Evolutionary conservation across 2,888 invertebrate genomes (phyloP), one percentile per base, ranked within the genome.

Genomic region (Psococerastis gibbosa): DNA sequence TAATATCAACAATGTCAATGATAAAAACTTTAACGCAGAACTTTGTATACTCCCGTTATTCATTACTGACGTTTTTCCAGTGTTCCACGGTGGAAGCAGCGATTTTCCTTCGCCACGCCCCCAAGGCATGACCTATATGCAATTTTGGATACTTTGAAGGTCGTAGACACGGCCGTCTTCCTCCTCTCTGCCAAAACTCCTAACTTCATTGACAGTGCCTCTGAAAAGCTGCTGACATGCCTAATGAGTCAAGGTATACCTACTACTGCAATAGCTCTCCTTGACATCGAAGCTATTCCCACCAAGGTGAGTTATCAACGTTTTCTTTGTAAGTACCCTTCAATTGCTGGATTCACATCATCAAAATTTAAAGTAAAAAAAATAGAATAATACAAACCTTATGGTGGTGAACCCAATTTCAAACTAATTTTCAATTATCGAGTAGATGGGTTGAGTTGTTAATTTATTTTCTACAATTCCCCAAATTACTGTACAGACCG

Each of bases 171-270:
- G 2, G 71, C 85, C 2, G 56, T 95, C 3, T 75, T 88, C 57
- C 60, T 92, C 6, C 69, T 83, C 34, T 82, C 84, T 1, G 77
- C 80, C 0, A 59, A 61, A 46, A 60, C 64, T 41, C 48, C 45
- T 11, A 58, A 59, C 50, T 68, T 68, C 8, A 64, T 73, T 43
- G 87, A 88, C 57, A 70, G 73, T 47, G 81, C 78, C 74, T 88
- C 87, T 0, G 75, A 79, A 51, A 73, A 75, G 52, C 71, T 87
- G 16, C 66, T 92, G 17, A 74, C 78, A 15, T 69, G 82, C 53
- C 68, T 83, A 3, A 71, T 84, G 58, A 81, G 84, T 2, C 94
- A 95, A 59, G 78, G 79, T 18, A 58, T 81, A 43, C 87, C 94
- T 0, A 78, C 87, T 1, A 78, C 82, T 1, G 62, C 82, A 33